Conservation (phyloP, 2,113 vertebrate species). For the Channa argus region DNA sequence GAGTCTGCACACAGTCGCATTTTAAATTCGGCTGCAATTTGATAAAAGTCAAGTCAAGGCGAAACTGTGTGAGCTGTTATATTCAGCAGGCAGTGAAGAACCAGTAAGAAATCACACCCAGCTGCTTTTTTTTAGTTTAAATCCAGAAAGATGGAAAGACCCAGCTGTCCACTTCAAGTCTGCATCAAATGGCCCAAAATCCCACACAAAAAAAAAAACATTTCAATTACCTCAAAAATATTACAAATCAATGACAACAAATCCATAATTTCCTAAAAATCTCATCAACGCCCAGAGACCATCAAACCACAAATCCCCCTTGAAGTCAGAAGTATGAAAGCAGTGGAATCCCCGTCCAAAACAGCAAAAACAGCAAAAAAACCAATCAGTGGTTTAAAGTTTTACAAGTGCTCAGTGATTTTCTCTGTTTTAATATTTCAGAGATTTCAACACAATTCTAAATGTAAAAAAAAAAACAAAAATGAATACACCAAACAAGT, state of each 20-base stretch:
- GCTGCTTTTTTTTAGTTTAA: neutral
- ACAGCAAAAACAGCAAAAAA: neutral
- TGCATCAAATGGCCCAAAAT: neutral
- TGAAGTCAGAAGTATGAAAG: neutral
- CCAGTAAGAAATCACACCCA: neutral
- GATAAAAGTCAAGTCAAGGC: neutral
- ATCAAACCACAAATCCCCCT: too few species aligned
- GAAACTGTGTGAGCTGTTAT: neutral
- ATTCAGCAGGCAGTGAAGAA: too few species aligned
- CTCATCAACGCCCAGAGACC: too few species aligned
- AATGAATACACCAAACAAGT: too few species aligned
- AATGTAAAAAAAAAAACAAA: neutral
- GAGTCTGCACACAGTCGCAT: conserved; percentile 36
- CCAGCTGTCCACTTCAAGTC: neutral
- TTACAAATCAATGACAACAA: too few species aligned
- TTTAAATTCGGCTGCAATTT: conserved; percentile 4
- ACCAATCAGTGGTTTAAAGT: too few species aligned
- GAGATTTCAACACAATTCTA: neutral
- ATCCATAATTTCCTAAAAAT: too few species aligned
- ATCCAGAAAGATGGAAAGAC: neutral
- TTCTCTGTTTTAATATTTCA: neutral
- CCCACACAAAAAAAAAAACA: neutral
- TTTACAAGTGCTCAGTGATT: neutral
- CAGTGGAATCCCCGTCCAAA: neutral
- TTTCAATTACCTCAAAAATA: too few species aligned